phyloP scores from a whole-genome alignment of 1,140 invertebrate species.

The Grapholita molesta region DNA sequence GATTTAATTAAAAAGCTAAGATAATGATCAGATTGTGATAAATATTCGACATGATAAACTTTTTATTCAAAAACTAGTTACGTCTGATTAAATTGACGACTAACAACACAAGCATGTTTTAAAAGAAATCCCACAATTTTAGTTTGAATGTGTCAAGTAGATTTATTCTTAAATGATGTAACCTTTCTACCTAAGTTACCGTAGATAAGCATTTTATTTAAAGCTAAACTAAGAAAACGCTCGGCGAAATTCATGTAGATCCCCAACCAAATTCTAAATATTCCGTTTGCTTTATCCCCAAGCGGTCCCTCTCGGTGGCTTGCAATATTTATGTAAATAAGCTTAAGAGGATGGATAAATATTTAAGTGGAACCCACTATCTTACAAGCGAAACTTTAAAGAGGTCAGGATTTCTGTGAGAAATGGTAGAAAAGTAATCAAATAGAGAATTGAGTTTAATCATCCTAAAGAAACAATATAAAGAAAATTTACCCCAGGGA shows the following conservation, averaged over 20 bases:
- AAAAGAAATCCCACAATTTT: not conserved
- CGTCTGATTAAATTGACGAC: not conserved
- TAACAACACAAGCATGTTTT: not conserved
- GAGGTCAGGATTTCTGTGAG: constrained; percentile 5
- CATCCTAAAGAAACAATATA: constrained; percentile 16
- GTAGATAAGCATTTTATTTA: not conserved
- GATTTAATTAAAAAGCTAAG: not conserved
- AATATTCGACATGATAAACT: no score
- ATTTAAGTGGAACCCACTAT: constrained; percentile 15
- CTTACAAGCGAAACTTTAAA: constrained; percentile 5
- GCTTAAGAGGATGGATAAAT: constrained; percentile 13
- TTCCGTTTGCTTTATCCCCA: constrained; percentile 15
- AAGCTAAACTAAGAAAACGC: constrained; percentile 6
- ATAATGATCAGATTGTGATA: no score
- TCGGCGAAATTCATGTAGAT: constrained; percentile 4
- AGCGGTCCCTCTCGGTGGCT: constrained; percentile 8
- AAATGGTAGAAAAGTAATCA: not conserved
- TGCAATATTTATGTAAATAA: constrained; percentile 18
- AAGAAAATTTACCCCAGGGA: not conserved
- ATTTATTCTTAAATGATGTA: not conserved
- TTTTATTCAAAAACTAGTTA: no score
- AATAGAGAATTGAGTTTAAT: constrained; percentile 13
- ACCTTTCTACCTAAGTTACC: not conserved
- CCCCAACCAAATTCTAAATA: constrained; percentile 16
- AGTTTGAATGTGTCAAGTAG: not conserved